Base-by-base conservation (phyloP, 92 coral and sea anemone species). In the Porites rus region DNA sequence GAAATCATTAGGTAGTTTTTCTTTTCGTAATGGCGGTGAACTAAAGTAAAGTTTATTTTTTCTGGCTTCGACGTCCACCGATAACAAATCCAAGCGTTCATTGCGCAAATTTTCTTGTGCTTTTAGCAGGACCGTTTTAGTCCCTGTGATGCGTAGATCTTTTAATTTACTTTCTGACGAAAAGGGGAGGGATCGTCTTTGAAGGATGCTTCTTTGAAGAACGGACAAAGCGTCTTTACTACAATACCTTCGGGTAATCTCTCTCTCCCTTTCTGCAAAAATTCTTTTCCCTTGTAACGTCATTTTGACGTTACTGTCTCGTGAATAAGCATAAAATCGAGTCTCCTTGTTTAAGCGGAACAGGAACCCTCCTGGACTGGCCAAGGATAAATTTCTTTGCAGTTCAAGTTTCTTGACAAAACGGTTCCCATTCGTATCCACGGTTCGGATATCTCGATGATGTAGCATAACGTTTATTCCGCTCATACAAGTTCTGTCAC, bases 301-400 rank as follows among this genome's bases (percentile, higher is more conserved):
- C 20, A 61, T 72, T 38, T 10, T n/a, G 7, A 19, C 13, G 69
- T 3, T 50, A 65, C 21, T 25, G 4, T 11, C 24, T 18, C 51
- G 66, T 3, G 18, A 6, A 11, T 25, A 72, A 17, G 72, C 46
- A 18, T 12, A 28, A 43, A 22, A 25, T 51, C 72, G 25, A 8
- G 31, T 71, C 10, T 64, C 73, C 51, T 83, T 83, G 74, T 83
- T 61, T 28, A 83, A 74, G 63, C 74, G 72, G 77, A 83, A 83
- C 50, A 83, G 62, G 72, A 83, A 83, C 22, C 80, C 87, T 16
- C 87, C 25, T 13, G 87, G 87, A 54, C 87, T 73, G 24, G 43
- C 87, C 2, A 83, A 52, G 64, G 87, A 72, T 38, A 83, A 50
- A 16, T 52, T 20, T 51, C 80, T 50, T 16, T 51, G 74, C 16